Percentiles rank a stretch among this genome's conserved stretches.
Evolutionary conservation across 1,140 invertebrate species (phyloP).

Genomic region (Apis mellifera): Amel_HAv3.1 CM009945.2:3984501-3985000

Average conservation of each 20-base stretch:
- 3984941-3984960: too few species aligned
- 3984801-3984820: background rate
- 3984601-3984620: conserved; percentile 2
- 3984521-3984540: background rate
- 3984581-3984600: background rate
- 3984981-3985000: too few species aligned
- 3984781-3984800: background rate
- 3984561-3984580: background rate
- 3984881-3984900: too few species aligned
- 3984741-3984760: background rate
- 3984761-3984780: background rate
- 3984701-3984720: conserved; percentile 1
- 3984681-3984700: conserved; percentile 14
- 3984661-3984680: background rate
- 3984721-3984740: background rate
- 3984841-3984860: too few species aligned
- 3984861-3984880: too few species aligned
- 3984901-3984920: too few species aligned
- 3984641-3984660: background rate
- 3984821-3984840: background rate
- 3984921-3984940: too few species aligned
- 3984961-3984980: too few species aligned
- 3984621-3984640: background rate
- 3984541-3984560: conserved; percentile 24
- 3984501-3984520: too few species aligned